These are phyloP conservation scores for Brachionichthys hirsutus DNA, from an alignment of 2,113 vertebrate genomes.

Conservation along the genomic window DNA sequence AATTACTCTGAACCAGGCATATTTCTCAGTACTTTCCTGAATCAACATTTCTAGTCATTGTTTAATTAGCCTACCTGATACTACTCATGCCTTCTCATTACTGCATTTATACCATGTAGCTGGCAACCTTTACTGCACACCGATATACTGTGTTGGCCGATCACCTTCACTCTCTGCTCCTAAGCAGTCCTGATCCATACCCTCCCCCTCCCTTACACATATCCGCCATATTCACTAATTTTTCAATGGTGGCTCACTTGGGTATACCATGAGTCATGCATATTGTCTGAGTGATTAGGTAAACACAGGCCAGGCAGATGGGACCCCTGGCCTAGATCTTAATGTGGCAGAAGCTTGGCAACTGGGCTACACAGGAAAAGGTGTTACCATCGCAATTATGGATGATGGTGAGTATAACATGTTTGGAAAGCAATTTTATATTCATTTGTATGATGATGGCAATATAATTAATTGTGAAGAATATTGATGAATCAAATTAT, in stretches of 20 bases:
- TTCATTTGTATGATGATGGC: too few relatives aligned
- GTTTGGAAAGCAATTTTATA: background rate
- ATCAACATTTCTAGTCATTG: slow-evolving; percentile 52
- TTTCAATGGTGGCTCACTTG: slow-evolving; percentile 44
- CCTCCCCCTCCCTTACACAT: background rate
- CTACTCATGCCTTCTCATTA: slow-evolving; percentile 9
- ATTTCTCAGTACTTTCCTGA: slow-evolving; percentile 42
- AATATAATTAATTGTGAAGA: too few relatives aligned
- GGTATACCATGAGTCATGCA: slow-evolving; percentile 53
- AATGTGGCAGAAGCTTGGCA: slow-evolving; percentile 99
- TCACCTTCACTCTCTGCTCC: slow-evolving; percentile 5
- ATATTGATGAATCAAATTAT: too few relatives aligned
- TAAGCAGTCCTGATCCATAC: slow-evolving; percentile 6
- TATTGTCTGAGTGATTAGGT: slow-evolving; percentile 83
- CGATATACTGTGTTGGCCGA: slow-evolving; percentile 44
- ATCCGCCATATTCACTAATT: slow-evolving; percentile 34
- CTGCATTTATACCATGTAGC: slow-evolving; percentile 25
- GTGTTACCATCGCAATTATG: slow-evolving; percentile 98
- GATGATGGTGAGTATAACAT: slow-evolving; percentile 88
- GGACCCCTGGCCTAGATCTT: slow-evolving; percentile 95
- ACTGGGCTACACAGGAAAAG: slow-evolving; percentile 94
- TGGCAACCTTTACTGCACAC: slow-evolving; percentile 36
- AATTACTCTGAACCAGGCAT: slow-evolving; percentile 52
- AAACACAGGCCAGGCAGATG: slow-evolving; percentile 98
- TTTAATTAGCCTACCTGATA: slow-evolving; percentile 55